Evolutionary conservation across 53 echinoderm and acorn worm species (phyloP).

Genomic region (Echinometra lucunter): DNA sequence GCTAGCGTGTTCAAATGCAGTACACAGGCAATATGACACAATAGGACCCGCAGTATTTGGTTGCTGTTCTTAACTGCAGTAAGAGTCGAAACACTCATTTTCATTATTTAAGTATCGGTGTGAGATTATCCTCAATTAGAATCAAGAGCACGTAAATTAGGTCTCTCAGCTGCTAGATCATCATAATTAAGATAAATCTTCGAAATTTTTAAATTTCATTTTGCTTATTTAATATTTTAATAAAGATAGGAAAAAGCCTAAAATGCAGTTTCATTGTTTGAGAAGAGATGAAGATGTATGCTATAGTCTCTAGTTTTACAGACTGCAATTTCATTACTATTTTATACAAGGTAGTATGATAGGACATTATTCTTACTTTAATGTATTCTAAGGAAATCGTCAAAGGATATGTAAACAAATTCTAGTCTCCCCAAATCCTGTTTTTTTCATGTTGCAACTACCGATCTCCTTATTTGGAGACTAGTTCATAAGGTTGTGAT

Average conservation of each 20-base stretch:
- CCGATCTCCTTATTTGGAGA: background rate
- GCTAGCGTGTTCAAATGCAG: no score
- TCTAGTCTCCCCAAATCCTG: background rate
- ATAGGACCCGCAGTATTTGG: background rate
- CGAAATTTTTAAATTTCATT: no score
- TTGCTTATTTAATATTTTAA: background rate
- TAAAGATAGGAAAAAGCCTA: background rate
- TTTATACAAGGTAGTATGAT: background rate
- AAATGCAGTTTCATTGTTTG: background rate
- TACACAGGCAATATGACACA: no score
- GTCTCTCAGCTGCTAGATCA: background rate
- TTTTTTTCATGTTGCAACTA: background rate
- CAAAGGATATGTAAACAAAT: background rate
- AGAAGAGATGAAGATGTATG: background rate
- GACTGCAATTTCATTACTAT: background rate
- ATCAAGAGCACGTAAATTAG: background rate
- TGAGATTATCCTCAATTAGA: background rate
- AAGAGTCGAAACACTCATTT: background rate
- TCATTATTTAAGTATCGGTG: background rate
- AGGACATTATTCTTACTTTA: background rate
- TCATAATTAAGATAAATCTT: background rate
- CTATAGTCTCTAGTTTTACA: background rate
- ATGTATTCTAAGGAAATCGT: background rate
- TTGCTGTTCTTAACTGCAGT: background rate
- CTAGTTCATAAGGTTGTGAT: constrained; percentile 11